These are phyloP conservation scores for Lordiphosa mommai DNA, from an alignment of 1,140 invertebrate genomes.

Conservation along the genomic window DNA sequence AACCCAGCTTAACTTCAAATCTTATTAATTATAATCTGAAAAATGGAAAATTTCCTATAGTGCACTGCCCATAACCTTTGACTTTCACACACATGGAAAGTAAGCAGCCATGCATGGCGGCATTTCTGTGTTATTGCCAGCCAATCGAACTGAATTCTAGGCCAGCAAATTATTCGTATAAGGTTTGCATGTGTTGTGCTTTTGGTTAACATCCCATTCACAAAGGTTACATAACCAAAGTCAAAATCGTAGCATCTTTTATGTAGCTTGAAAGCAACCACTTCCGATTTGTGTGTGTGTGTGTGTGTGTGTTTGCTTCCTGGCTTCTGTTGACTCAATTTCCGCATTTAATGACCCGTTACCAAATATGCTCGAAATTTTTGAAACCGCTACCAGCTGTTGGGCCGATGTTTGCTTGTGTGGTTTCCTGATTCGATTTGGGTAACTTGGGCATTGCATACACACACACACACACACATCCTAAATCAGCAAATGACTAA, in stretches of 20 bases:
- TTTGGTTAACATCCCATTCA: constrained; percentile 10
- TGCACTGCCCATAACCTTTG: constrained; percentile 40
- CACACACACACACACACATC: constrained; percentile 6
- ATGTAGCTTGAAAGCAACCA: constrained; percentile 33
- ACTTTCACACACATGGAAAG: constrained; percentile 5
- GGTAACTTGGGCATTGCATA: constrained; percentile 10
- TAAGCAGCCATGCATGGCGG: constrained; percentile 7
- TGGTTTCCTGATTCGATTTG: constrained; percentile 41
- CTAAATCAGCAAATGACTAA: constrained; percentile 13
- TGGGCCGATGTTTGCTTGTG: constrained; percentile 9
- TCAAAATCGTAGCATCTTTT: constrained; percentile 40
- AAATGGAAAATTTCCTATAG: too few relatives aligned
- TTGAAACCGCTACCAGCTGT: constrained; percentile 22
- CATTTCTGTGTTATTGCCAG: constrained; percentile 51
- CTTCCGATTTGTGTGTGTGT: constrained; percentile 13
- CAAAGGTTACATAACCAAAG: constrained; percentile 60
- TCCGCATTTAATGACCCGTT: constrained; percentile 78
- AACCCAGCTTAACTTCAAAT: too few relatives aligned
- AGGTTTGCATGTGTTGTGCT: constrained; percentile 39
- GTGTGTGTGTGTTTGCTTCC: constrained; percentile 41
- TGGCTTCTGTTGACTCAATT: constrained; percentile 78
- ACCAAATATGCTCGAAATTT: constrained; percentile 69
- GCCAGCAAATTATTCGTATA: constrained; percentile 50
- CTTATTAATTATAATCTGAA: too few relatives aligned
- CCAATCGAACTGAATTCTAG: constrained; percentile 39